Percentiles rank a stretch among this genome's conserved stretches.
phyloP scores from a whole-genome alignment of 2,888 invertebrate genomes.

The Plagodis dolabraria region DNA sequence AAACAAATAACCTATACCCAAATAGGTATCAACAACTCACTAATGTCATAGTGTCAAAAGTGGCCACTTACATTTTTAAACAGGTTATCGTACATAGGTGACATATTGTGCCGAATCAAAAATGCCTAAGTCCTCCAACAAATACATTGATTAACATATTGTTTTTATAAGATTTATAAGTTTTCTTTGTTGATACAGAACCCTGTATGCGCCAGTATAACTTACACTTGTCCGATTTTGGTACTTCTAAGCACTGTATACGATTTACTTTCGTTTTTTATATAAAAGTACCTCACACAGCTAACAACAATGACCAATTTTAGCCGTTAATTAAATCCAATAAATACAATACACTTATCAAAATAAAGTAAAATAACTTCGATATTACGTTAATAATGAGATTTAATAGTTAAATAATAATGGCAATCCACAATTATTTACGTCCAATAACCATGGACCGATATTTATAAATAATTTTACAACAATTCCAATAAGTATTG shows the following conservation, averaged over 20 bases:
- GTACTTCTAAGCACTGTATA: slow-evolving; percentile 5
- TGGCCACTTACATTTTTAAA: no score
- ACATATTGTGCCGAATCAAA: no score
- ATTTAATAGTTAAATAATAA: slow-evolving; percentile 37
- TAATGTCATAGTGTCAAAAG: no score
- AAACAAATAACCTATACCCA: no score
- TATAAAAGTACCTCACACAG: slow-evolving; percentile 9
- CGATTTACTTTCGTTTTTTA: slow-evolving; percentile 6
- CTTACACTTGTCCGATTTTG: no score
- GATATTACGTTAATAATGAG: slow-evolving; percentile 36
- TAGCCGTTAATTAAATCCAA: slow-evolving; percentile 23
- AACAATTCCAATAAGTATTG: slow-evolving; percentile 41
- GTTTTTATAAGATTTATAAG: no score
- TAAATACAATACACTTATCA: slow-evolving; percentile 37
- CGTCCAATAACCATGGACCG: slow-evolving; percentile 24
- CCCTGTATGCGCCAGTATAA: no score
- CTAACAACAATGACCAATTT: slow-evolving; percentile 10
- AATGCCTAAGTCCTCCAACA: no score
- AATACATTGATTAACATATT: no score
- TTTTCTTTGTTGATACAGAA: no score
- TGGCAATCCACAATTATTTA: slow-evolving; percentile 34
- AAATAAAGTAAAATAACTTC: slow-evolving; percentile 26
- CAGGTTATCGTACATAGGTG: no score
- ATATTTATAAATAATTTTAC: slow-evolving; percentile 28
- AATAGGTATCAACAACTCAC: no score